Evolutionary conservation across 2,113 vertebrate genomes (phyloP).

Genomic region (Sinocyclocheilus anophthalmus): DNA sequence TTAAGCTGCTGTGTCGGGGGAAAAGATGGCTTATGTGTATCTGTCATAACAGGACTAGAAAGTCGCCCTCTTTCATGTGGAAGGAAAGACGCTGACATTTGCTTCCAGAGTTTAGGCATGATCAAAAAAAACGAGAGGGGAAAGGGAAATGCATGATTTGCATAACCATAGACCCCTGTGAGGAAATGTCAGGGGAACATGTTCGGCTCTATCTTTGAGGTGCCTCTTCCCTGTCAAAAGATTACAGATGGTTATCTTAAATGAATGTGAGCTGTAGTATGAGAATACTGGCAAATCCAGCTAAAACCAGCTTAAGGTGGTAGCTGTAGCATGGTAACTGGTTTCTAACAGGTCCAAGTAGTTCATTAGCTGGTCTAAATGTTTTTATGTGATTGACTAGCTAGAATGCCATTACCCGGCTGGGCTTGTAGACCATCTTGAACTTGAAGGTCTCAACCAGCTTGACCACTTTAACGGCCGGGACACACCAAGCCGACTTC

Average conservation of each 20-base stretch:
- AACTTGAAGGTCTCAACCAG: neutral
- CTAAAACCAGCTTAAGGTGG: neutral
- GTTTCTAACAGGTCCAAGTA: neutral
- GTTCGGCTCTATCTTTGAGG: neutral
- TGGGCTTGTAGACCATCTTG: neutral
- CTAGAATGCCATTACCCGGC: neutral
- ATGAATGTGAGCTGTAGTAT: neutral
- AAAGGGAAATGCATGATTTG: constrained; percentile 72
- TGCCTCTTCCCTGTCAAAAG: neutral
- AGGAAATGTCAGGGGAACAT: constrained; percentile 82
- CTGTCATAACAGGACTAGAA: constrained; percentile 29
- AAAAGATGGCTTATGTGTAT: neutral
- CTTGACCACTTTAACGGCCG: neutral
- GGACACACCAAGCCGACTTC: too few species aligned
- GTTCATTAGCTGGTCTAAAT: neutral
- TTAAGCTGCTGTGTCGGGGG: neutral
- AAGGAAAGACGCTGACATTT: constrained; percentile 34
- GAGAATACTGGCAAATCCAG: neutral
- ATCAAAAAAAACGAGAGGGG: constrained; percentile 45
- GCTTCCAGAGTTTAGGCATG: constrained; percentile 33
- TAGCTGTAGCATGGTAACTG: neutral
- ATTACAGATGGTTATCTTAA: neutral
- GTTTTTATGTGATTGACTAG: neutral
- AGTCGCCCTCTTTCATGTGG: neutral
- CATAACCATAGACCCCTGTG: constrained; percentile 80